Percentiles rank a stretch among this genome's conserved stretches.
Conservation (phyloP, 2,888 invertebrate species). For the Hecatera dysodea region DNA sequence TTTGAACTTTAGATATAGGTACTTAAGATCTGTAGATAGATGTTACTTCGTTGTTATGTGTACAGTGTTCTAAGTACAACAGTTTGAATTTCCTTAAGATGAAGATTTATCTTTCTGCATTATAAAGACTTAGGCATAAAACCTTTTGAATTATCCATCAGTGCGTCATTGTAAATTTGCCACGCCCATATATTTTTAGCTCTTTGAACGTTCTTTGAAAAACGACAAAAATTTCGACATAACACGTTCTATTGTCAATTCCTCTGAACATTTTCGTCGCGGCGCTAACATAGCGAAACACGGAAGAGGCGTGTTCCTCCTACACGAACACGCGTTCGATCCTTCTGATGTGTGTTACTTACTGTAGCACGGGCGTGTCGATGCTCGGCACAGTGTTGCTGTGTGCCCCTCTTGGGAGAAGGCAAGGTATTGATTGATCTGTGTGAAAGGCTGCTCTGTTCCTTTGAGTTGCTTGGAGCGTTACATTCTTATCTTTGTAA, state of each 20-base stretch:
- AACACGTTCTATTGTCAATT: constrained; percentile 27
- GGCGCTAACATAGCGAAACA: constrained; percentile 37
- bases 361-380: constrained; percentile 23
- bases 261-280: constrained; percentile 25
- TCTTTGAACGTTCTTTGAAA: not conserved
- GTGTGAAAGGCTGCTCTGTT: constrained; percentile 56
- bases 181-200: constrained; percentile 1
- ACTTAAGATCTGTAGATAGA: constrained; percentile 5
- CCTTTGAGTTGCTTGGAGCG: constrained; percentile 51
- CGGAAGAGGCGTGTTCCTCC: constrained; percentile 57
- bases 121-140: not conserved
- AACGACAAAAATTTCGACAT: constrained; percentile 2
- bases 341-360: constrained; percentile 35
- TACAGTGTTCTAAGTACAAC: not conserved
- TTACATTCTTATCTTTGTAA: constrained; percentile 53
- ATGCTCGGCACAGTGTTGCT: constrained; percentile 42
- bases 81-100: not conserved
- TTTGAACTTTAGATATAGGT: constrained; percentile 10
- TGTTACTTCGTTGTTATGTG: not conserved
- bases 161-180: not conserved
- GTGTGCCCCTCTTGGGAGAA: constrained; percentile 41
- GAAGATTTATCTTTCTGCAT: not conserved
- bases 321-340: constrained; percentile 45
- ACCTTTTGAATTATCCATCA: not conserved
- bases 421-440: constrained; percentile 60